Base-by-base conservation (phyloP, 2,113 vertebrate genomes). In the Apodemus speciosus region DNA sequence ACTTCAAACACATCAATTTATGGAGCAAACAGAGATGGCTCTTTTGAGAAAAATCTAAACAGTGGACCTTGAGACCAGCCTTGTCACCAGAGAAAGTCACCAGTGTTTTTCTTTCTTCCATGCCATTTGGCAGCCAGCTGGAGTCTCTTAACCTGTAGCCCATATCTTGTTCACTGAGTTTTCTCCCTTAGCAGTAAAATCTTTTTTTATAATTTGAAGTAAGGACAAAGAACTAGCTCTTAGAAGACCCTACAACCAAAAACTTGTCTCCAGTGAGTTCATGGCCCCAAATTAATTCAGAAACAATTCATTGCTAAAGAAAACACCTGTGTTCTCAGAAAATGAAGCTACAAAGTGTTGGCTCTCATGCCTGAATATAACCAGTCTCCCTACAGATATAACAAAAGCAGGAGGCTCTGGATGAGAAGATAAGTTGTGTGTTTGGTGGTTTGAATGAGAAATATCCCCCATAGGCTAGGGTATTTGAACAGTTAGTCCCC, bases 261-360 rank as follows among this genome's bases (percentile, higher is more conserved):
- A 69, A 35, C 97, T 68, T 66, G 85, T 46, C 68, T 2, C 0
- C 15, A 86, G 62, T 85, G 83, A 95, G 56, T 86, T 81, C 90
- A 38, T 11, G 76, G 27, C 56, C 77, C 0, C 0, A 35, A 93
- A 89, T 92, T 95, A 95, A 88, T 95, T 94, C 95, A 96, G 95
- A 92, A 94, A 84, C 46, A 43, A 96, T 94, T 95, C 56, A 35
- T 95, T 95, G 93, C 4, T 5, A 89, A 95, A 96, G 94, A 72
- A 73, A 96, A 43, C 89, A 91, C 81, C 95, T 16, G 0, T 89
- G 38, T 94, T 95, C 93, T 96, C 43, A 85, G 95, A 95, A 94
- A 96, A 97, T 96, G 95, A 97, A 97, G 90, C 96, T 84, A 97
- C 88, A 64, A 46, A 73, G 62, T 66, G 75, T 90, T 40, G 38